Evolutionary conservation across 2,888 invertebrate genomes (phyloP).

Genomic region (Temnothorax rugatulus): DNA sequence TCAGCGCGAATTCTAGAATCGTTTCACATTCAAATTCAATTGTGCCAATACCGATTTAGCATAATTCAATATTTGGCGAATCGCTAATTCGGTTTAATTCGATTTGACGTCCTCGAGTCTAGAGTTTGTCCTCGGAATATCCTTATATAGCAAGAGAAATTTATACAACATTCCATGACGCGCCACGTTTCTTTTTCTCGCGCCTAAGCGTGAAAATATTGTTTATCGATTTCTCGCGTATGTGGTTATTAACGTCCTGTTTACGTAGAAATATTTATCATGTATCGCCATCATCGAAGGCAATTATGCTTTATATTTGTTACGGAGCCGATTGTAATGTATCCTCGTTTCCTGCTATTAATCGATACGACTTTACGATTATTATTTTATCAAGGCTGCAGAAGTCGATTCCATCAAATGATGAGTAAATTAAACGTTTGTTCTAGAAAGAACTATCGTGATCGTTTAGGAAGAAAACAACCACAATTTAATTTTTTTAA

Average conservation of each 20-base stretch:
- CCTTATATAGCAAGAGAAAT: not conserved
- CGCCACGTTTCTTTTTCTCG: not conserved
- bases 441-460: slow-evolving; percentile 20
- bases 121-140: not conserved
- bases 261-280: slow-evolving; percentile 6
- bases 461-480: slow-evolving; percentile 20
- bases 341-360: not conserved
- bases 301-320: slow-evolving; percentile 16
- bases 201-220: slow-evolving; percentile 3
- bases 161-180: not conserved
- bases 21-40: slow-evolving; percentile 1
- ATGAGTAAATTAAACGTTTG: slow-evolving; percentile 7
- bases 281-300: not conserved
- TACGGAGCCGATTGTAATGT: slow-evolving; percentile 8
- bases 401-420: not conserved
- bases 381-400: slow-evolving; percentile 24
- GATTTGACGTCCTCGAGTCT: not conserved
- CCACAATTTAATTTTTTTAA: slow-evolving; percentile 44
- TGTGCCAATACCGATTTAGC: not conserved
- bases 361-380: slow-evolving; percentile 25
- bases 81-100: not conserved
- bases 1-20: not conserved
- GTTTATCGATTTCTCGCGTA: slow-evolving; percentile 10
- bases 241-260: slow-evolving; percentile 31
- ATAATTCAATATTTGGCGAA: slow-evolving; percentile 1